A percentile compares a stretch with the other conserved stretches of the same genome.
Evolutionary conservation across 2,113 vertebrate genomes (phyloP).

Genomic region (Raja brachyura): DNA sequence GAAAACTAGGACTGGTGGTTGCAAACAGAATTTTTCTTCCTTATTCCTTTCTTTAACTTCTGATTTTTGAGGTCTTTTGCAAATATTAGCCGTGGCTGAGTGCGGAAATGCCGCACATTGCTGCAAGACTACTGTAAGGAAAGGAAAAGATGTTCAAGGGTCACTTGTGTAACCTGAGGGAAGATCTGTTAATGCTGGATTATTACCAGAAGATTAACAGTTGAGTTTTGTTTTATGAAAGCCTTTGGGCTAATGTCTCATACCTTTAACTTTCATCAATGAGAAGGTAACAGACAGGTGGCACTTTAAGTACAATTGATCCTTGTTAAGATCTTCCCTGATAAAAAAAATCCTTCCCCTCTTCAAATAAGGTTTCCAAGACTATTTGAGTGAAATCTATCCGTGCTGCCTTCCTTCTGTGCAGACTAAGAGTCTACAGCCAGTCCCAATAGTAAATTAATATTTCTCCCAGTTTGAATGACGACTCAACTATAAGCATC

Average conservation of each 20-base stretch:
- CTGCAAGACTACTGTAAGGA: background rate
- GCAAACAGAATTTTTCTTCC: background rate
- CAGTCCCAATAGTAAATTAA: background rate
- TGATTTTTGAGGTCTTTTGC: slow-evolving; percentile 18
- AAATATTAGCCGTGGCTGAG: slow-evolving; percentile 8
- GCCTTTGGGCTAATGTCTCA: background rate
- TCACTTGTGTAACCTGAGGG: slow-evolving; percentile 20
- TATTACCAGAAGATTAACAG: slow-evolving; percentile 39
- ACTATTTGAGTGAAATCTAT: background rate
- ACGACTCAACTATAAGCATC: background rate
- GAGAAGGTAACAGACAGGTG: background rate
- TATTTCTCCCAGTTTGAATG: background rate
- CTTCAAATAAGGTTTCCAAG: background rate
- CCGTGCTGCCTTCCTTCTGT: background rate
- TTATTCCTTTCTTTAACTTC: background rate
- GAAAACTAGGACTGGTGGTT: background rate
- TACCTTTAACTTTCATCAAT: background rate
- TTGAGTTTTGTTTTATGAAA: slow-evolving; percentile 35
- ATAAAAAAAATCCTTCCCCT: background rate
- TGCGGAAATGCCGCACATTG: background rate
- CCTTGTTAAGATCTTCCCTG: slow-evolving; percentile 31
- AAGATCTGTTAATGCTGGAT: slow-evolving; percentile 30
- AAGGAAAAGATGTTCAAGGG: slow-evolving; percentile 27
- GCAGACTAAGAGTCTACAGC: background rate
- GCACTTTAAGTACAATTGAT: background rate